Conservation (phyloP, 2,113 vertebrate genomes). For the Macquaria australasica region DNA sequence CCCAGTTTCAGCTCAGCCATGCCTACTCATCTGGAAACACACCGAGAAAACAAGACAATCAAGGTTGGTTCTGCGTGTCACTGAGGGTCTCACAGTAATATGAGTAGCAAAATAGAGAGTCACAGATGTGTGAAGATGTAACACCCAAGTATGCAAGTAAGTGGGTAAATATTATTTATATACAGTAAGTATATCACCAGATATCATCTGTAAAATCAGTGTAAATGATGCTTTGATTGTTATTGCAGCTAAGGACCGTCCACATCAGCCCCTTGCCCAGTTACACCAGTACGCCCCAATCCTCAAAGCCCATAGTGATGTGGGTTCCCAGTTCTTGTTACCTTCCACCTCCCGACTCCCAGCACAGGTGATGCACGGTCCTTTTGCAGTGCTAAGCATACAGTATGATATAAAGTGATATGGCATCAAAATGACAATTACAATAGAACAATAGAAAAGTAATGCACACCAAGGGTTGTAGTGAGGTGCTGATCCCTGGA, state of each 20-base stretch:
- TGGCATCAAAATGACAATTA: background rate
- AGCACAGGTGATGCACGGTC: background rate
- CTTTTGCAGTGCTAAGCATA: background rate
- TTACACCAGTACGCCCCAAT: background rate
- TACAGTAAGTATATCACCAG: no score
- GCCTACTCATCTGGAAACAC: no score
- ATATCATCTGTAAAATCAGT: background rate
- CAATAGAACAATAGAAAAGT: background rate
- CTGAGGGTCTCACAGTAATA: no score
- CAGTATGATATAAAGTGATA: background rate
- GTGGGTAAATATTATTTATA: no score
- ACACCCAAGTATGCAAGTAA: no score
- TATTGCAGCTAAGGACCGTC: background rate
- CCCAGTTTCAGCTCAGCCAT: background rate
- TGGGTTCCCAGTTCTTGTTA: background rate
- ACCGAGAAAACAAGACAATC: background rate
- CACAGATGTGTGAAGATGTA: no score
- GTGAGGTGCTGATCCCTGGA: no score
- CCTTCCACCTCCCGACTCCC: background rate
- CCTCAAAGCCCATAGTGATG: background rate
- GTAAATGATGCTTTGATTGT: background rate
- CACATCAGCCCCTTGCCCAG: background rate
- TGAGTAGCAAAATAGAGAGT: no score
- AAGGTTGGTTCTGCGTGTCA: slow-evolving; percentile 27
- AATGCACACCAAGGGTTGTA: no score